Evolutionary conservation across 92 coral and sea anemone species (phyloP).

Genomic region (Blastomussa wellsi): DNA sequence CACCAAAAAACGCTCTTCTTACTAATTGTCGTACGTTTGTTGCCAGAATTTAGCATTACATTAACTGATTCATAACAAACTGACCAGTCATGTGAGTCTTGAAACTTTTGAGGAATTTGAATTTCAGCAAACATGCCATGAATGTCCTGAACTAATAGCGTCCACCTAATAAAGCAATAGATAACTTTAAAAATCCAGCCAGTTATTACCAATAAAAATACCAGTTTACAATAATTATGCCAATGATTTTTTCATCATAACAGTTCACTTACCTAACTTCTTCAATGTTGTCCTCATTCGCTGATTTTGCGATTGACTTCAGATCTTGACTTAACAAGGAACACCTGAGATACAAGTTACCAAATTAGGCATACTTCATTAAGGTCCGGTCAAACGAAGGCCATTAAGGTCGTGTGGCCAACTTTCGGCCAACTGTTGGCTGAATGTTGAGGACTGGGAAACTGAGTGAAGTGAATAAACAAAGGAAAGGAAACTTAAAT

Average conservation of each 20-base stretch:
- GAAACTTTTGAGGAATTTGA: slow-evolving; percentile 50
- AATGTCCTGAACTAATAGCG: slow-evolving; percentile 65
- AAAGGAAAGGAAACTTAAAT: no score
- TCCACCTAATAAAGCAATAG: slow-evolving; percentile 46
- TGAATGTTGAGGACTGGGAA: no score
- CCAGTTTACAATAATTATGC: neutral
- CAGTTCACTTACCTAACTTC: slow-evolving; percentile 11
- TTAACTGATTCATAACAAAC: neutral
- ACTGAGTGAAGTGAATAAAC: no score
- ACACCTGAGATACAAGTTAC: slow-evolving; percentile 6
- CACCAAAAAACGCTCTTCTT: neutral
- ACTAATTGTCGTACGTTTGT: no score
- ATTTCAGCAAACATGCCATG: slow-evolving; percentile 66
- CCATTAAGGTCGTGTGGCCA: no score
- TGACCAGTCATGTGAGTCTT: slow-evolving; percentile 11
- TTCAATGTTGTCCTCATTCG: neutral
- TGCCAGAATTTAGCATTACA: neutral
- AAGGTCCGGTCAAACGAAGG: no score
- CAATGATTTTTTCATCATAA: neutral
- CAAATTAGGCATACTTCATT: neutral
- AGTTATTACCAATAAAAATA: neutral
- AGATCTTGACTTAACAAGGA: slow-evolving; percentile 11
- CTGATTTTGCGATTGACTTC: slow-evolving; percentile 13
- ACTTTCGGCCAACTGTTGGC: no score
- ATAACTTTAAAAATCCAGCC: neutral